These are phyloP conservation scores for Drosophila willistoni DNA, from an alignment of 1,140 invertebrate species.

Conservation along the genomic window DNA sequence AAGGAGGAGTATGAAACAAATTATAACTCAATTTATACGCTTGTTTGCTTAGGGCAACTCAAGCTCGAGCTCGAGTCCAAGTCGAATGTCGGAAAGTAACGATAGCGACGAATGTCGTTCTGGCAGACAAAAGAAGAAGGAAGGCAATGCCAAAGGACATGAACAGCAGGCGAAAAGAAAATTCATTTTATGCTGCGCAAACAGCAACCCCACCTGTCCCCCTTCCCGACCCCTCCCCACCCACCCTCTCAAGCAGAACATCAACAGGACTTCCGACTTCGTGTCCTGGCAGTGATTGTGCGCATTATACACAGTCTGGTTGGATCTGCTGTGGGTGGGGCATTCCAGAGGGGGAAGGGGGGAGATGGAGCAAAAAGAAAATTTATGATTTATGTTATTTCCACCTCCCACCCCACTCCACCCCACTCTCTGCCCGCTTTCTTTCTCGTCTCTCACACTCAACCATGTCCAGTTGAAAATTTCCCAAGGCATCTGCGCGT, in stretches of 20 bases:
- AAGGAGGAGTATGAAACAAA: slow-evolving; percentile 44
- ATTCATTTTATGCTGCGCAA: slow-evolving; percentile 66
- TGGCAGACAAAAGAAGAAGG: slow-evolving; percentile 43
- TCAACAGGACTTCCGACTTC: slow-evolving; percentile 50
- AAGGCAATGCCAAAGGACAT: slow-evolving; percentile 31
- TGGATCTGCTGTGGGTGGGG: slow-evolving; percentile 4
- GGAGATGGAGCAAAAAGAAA: slow-evolving; percentile 27
- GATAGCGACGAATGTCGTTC: slow-evolving; percentile 44
- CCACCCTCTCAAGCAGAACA: slow-evolving; percentile 6
- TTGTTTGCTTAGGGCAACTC: slow-evolving; percentile 63
- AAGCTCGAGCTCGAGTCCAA: slow-evolving; percentile 35
- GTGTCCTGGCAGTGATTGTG: slow-evolving; percentile 67
- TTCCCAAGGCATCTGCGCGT: slow-evolving; percentile 34
- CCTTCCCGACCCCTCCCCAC: not conserved
- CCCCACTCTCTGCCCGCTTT: not conserved
- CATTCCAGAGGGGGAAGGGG: not conserved
- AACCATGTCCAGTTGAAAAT: slow-evolving; percentile 25
- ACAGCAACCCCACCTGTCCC: slow-evolving; percentile 32
- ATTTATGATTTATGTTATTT: slow-evolving; percentile 67
- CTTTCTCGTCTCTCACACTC: not conserved
- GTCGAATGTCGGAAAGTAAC: slow-evolving; percentile 41
- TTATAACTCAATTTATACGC: slow-evolving; percentile 75
- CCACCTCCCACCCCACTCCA: slow-evolving; percentile 32
- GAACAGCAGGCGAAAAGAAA: slow-evolving; percentile 45
- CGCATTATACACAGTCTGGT: slow-evolving; percentile 62